Base-by-base conservation (phyloP, 2,888 invertebrate genomes). In the Plemyria rubiginata region DNA sequence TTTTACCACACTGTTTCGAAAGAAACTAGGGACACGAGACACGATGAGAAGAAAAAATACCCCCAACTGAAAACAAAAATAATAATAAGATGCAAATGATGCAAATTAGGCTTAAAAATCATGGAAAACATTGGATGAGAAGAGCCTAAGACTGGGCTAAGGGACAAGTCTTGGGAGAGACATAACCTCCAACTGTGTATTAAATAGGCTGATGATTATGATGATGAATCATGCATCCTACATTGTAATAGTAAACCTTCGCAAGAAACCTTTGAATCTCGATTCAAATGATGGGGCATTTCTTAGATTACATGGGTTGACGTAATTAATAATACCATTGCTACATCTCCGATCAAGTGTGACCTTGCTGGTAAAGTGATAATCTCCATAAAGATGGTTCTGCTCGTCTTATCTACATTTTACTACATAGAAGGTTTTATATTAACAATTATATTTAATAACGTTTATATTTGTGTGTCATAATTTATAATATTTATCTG, bases 271-370 rank as follows among this genome's bases (percentile, higher is more conserved):
- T 68, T 70, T 29, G 15, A 40, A 43, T 61, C 60, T 73, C 62
- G 69, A 68, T 72, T 71, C 50, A 71, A 74, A 75, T 82, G 83
- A 85, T 75, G 69, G 68, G 77, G 79, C 80, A 77, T 79, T 77
- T 81, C 79, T 82, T 74, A 71, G 73, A 82, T 85, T 81, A 78
- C 79, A 70, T 66, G 71, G 71, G 70, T 79, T 86, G 79, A 85
- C 77, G 84, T 84, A 84, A 87, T 80, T 77, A 75, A 78, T 76
- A 73, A 74, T 73, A 78, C 76, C 70, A 78, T 78, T 75, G 74
- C 74, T 69, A 80, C 78, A 80, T 83, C 53, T 53, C 80, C 77
- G 80, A 68, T 65, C 70, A 61, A 73, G 43, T 74, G 72, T 81
- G 82, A 74, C 84, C 87, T 86, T 85, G 78, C 66, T 60, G 43